phyloP scores from a whole-genome alignment of 2,113 vertebrate species.

The Harpagus bidentatus region DNA sequence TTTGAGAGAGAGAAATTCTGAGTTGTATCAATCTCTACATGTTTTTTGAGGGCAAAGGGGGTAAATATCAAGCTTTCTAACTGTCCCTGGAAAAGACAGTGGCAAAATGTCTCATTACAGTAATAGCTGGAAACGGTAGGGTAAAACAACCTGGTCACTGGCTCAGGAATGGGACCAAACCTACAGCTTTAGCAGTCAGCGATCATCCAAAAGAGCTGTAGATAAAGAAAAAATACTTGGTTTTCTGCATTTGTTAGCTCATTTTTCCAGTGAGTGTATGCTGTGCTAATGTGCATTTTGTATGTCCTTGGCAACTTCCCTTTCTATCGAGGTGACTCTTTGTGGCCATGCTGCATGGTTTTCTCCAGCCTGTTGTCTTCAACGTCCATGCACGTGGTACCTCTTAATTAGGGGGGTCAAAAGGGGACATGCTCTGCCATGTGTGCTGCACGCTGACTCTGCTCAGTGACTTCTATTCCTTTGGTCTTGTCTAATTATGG shows the following conservation, averaged over 20 bases:
- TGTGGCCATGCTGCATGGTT: neutral
- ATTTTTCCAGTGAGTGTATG: neutral
- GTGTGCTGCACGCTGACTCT: neutral
- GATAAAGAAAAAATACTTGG: neutral
- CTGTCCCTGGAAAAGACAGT: neutral
- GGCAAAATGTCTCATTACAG: neutral
- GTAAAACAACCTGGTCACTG: neutral
- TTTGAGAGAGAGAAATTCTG: neutral
- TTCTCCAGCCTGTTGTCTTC: neutral
- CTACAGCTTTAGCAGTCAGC: neutral
- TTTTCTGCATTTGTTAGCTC: neutral
- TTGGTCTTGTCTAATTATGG: neutral
- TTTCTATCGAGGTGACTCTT: neutral
- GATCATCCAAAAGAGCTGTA: neutral
- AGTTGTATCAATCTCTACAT: neutral
- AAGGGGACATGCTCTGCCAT: neutral
- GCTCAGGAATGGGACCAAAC: neutral
- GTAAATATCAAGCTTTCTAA: neutral
- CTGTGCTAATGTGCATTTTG: neutral
- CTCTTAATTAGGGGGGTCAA: neutral
- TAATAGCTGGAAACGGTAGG: neutral
- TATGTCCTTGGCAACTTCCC: neutral
- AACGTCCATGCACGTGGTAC: neutral
- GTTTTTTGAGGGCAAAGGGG: neutral
- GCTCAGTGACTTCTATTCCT: neutral